phyloP scores from a whole-genome alignment of 1,140 invertebrate genomes.

The Calliopsis andreniformis region DNA sequence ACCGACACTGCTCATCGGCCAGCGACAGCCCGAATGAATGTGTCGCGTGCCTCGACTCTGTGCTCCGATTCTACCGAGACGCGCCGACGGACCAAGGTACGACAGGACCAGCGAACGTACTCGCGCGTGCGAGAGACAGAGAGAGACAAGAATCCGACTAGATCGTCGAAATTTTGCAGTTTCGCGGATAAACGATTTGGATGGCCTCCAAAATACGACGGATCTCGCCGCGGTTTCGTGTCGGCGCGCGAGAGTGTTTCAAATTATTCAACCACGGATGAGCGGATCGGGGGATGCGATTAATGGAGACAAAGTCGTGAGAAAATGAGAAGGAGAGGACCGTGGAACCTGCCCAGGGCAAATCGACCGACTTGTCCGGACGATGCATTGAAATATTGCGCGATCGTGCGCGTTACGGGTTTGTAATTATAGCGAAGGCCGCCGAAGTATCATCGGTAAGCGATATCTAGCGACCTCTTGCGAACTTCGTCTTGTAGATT shows the following conservation, averaged over 20 bases:
- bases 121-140: too few species aligned
- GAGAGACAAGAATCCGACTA: conserved; percentile 22
- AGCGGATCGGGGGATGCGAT: conserved; percentile 24
- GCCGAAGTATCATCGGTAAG: neutral
- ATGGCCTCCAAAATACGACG: conserved; percentile 50
- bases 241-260: conserved; percentile 34
- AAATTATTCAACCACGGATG: conserved; percentile 42
- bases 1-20: neutral
- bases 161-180: conserved; percentile 53
- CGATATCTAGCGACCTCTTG: too few species aligned
- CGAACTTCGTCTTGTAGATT: too few species aligned
- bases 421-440: conserved; percentile 23
- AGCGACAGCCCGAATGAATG: neutral
- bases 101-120: too few species aligned
- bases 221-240: conserved; percentile 1
- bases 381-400: conserved; percentile 12
- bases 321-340: conserved; percentile 43
- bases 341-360: conserved; percentile 50
- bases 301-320: conserved; percentile 43
- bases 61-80: neutral
- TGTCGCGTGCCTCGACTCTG: neutral
- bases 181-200: conserved; percentile 59
- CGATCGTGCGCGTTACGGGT: neutral
- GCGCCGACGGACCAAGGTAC: too few species aligned
- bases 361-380: conserved; percentile 22